A percentile compares a stretch with the other conserved stretches of the same genome.
These are phyloP conservation scores for Champsocephalus esox DNA, from an alignment of 2,797 vertebrate genomes.

Conservation along the genomic window DNA sequence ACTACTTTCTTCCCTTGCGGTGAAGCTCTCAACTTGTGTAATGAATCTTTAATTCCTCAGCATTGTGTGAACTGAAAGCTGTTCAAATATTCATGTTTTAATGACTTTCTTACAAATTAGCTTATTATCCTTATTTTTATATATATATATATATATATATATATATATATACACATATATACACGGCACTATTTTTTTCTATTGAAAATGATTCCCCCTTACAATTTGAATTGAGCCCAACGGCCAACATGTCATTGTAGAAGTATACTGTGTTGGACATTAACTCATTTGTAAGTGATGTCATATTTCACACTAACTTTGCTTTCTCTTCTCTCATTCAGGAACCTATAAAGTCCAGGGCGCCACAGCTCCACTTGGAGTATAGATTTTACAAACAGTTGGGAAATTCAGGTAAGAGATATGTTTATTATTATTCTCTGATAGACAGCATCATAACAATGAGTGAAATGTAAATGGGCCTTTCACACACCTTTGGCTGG, in stretches of 20 bases:
- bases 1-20: not conserved
- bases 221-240: not conserved
- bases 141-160: not conserved
- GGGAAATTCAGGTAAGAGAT: constrained; percentile 91
- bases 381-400: constrained; percentile 99
- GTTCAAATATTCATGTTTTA: not conserved
- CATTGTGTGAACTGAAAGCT: not conserved
- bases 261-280: not conserved
- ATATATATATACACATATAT: not conserved
- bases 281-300: not conserved
- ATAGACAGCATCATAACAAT: not conserved
- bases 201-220: not conserved
- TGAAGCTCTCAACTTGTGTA: not conserved
- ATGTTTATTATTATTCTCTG: not conserved
- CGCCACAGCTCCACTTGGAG: constrained; percentile 97
- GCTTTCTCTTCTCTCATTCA: constrained; percentile 72
- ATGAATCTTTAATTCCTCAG: not conserved
- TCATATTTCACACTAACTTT: constrained; percentile 9
- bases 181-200: not conserved
- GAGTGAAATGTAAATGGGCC: not conserved
- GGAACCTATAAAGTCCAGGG: constrained; percentile 98
- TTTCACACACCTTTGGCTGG: not conserved
- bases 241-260: not conserved
- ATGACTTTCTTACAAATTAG: not conserved
- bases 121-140: not conserved